These are phyloP conservation scores for Ectropis grisescens DNA, from an alignment of 1,140 invertebrate genomes.

Conservation along the genomic window DNA sequence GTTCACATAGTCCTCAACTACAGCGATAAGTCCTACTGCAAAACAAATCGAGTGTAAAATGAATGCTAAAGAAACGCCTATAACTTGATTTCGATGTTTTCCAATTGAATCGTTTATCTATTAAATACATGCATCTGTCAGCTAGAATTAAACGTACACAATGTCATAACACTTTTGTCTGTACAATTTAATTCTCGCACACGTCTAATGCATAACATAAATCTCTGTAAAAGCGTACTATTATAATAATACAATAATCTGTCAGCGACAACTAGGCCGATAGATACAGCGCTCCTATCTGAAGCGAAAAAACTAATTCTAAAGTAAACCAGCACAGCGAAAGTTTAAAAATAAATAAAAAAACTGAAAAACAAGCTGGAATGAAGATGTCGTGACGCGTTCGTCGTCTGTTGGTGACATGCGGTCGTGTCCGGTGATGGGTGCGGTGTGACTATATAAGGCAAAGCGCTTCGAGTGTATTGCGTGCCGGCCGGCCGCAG, in stretches of 20 bases:
- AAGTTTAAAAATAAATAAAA: constrained; percentile 21
- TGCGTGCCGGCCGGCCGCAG: constrained; percentile 20
- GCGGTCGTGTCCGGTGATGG: constrained; percentile 23
- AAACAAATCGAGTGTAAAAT: no score
- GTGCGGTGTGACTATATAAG: constrained; percentile 14
- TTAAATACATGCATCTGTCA: no score
- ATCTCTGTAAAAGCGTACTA: no score
- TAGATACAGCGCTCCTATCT: constrained; percentile 29
- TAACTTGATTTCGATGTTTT: no score
- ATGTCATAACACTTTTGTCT: no score
- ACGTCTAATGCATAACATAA: no score
- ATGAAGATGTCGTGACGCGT: constrained; percentile 28
- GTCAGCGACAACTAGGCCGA: constrained; percentile 23
- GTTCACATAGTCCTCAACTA: no score
- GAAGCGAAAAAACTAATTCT: constrained; percentile 35
- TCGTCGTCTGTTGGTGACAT: constrained; percentile 12
- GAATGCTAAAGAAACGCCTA: no score
- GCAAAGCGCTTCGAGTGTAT: constrained; percentile 23
- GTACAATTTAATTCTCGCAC: no score
- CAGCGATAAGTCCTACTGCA: no score
- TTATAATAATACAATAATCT: not conserved
- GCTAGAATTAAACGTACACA: no score
- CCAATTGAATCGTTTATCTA: no score
- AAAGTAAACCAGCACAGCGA: constrained; percentile 34
- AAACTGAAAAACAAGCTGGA: constrained; percentile 34